Evolutionary conservation across 1,140 invertebrate species (phyloP).

Genomic region (Philotrypesis tridentata): DNA sequence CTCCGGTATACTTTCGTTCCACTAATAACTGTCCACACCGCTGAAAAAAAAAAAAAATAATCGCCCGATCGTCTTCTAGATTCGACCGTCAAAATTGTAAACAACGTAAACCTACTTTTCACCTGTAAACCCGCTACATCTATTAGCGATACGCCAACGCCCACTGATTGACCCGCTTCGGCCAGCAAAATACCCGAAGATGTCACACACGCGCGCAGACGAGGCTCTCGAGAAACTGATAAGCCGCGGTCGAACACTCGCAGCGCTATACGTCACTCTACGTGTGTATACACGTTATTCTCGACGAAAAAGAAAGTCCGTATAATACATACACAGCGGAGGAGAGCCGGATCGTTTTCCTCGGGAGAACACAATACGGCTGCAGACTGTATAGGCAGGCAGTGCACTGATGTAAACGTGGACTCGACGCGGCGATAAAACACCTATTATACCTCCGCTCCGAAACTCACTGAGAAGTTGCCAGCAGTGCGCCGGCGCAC

Average conservation of each 20-base stretch:
- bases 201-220: not conserved
- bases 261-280: not conserved
- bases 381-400: not conserved
- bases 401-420: constrained; percentile 23
- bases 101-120: not conserved
- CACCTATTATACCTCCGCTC: not conserved
- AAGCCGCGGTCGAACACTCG: not conserved
- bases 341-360: not conserved
- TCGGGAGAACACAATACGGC: too few relatives aligned
- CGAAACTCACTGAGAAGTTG: not conserved
- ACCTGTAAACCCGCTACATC: not conserved
- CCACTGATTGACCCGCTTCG: constrained; percentile 17
- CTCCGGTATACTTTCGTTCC: not conserved
- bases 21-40: not conserved
- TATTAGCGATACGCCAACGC: constrained; percentile 28
- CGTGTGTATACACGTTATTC: too few relatives aligned
- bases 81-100: too few relatives aligned
- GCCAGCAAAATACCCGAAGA: not conserved
- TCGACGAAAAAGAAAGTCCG: too few relatives aligned
- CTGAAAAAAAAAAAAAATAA: too few relatives aligned
- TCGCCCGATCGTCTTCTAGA: too few relatives aligned
- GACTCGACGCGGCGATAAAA: not conserved
- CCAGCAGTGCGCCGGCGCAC: not conserved
- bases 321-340: not conserved
- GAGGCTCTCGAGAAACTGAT: not conserved